Conservation (phyloP, 35 echinoderm and acorn worm species). For the Holothuria glaberrima region DNA sequence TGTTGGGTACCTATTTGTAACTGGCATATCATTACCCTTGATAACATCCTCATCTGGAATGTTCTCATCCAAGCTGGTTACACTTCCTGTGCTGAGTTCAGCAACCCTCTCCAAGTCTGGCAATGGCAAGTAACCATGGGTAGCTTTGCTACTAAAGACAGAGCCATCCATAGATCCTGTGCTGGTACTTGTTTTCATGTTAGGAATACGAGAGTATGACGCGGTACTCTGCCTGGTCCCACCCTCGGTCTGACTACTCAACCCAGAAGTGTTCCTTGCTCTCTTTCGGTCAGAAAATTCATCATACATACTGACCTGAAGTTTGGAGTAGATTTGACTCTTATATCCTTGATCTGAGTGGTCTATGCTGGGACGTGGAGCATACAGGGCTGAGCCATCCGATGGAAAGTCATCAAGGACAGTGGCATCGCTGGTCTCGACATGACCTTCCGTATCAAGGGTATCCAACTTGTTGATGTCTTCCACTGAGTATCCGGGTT, state of each 20-base stretch:
- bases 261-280: constrained; percentile 9
- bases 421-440: constrained; percentile 3
- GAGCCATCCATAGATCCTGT: neutral
- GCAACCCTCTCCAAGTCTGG: constrained; percentile 27
- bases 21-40: neutral
- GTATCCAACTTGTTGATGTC: constrained; percentile 29
- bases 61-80: constrained; percentile 39
- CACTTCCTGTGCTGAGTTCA: constrained; percentile 36
- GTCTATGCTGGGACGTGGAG: neutral
- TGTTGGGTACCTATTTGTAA: neutral
- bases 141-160: neutral
- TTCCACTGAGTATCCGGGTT: neutral
- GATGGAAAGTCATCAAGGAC: constrained; percentile 36
- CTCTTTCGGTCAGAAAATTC: constrained; percentile 74
- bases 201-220: constrained; percentile 7
- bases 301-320: constrained; percentile 78
- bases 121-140: constrained; percentile 9
- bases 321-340: constrained; percentile 21
- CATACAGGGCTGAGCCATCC: constrained; percentile 45
- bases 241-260: constrained; percentile 17
- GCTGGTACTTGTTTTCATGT: neutral
- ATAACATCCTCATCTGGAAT: neutral
- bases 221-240: neutral
- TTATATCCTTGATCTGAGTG: constrained; percentile 25
- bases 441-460: neutral